phyloP scores from a whole-genome alignment of 1,140 invertebrate genomes.

The Musca vetustissima region DNA sequence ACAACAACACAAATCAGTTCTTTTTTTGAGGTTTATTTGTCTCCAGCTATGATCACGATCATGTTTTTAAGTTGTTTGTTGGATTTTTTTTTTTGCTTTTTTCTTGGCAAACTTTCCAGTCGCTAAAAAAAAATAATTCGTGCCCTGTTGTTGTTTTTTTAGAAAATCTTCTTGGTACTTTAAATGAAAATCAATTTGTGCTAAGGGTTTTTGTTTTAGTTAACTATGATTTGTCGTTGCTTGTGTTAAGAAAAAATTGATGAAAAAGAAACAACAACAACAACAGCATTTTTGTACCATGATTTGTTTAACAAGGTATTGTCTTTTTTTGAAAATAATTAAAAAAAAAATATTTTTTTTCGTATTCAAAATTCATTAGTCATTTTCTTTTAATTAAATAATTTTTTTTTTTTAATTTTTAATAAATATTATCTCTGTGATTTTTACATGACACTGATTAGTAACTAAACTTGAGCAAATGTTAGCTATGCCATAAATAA shows the following conservation, averaged over 20 bases:
- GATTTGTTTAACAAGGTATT: constrained; percentile 9
- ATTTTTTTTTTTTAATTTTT: no score
- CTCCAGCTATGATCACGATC: constrained; percentile 19
- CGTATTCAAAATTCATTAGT: no score
- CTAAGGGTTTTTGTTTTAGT: constrained; percentile 10
- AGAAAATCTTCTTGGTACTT: background rate
- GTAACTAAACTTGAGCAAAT: no score
- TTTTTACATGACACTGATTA: no score
- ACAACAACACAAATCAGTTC: background rate
- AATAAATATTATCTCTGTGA: no score
- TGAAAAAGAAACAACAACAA: no score
- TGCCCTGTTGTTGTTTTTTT: background rate
- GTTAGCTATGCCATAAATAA: no score
- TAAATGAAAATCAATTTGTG: constrained; percentile 21
- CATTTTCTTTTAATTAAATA: no score
- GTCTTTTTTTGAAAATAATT: no score
- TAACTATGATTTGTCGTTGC: background rate
- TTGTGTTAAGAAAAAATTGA: no score
- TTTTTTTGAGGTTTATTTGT: background rate
- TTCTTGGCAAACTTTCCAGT: background rate
- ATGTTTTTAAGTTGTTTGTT: background rate
- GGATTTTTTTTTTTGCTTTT: background rate
- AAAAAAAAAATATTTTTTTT: no score
- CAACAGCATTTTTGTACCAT: background rate
- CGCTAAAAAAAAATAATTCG: background rate